Conservation (phyloP, 2,113 vertebrate species). For the Engystomops pustulosus region DNA sequence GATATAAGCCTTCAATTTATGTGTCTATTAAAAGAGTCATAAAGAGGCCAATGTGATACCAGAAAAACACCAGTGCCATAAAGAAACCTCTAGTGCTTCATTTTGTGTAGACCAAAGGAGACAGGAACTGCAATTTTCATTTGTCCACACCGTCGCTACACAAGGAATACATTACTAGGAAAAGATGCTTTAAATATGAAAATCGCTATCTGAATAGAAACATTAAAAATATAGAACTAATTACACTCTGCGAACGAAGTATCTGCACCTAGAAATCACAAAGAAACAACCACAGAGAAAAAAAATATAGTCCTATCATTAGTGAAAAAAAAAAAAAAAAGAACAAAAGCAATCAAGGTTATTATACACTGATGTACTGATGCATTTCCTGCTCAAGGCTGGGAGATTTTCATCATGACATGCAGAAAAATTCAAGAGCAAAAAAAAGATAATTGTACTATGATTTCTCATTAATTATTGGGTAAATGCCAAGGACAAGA, state of each 20-base stretch:
- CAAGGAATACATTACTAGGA: neutral
- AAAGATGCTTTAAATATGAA: neutral
- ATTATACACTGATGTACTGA: constrained; percentile 63
- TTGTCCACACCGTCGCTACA: neutral
- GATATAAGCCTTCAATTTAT: too few species aligned
- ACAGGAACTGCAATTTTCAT: neutral
- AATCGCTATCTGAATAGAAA: constrained; percentile 69
- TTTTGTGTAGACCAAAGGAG: neutral
- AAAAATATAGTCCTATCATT: constrained; percentile 41
- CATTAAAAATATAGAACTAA: neutral
- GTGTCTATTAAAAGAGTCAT: too few species aligned
- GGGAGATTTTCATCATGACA: constrained; percentile 63
- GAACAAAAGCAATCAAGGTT: constrained; percentile 64
- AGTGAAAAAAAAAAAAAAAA: constrained; percentile 23
- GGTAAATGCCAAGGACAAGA: constrained; percentile 62
- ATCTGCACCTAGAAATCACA: constrained; percentile 57
- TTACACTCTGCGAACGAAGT: constrained; percentile 36
- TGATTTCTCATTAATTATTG: constrained; percentile 63
- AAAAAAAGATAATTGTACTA: constrained; percentile 51
- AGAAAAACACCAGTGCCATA: too few species aligned
- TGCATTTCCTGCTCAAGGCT: constrained; percentile 65
- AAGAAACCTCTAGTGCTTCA: too few species aligned
- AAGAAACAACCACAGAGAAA: constrained; percentile 58
- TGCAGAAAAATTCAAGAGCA: constrained; percentile 62
- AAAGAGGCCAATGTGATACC: too few species aligned